Conservation (phyloP, 1,140 invertebrate species). For the Campoletis sonorensis region DNA sequence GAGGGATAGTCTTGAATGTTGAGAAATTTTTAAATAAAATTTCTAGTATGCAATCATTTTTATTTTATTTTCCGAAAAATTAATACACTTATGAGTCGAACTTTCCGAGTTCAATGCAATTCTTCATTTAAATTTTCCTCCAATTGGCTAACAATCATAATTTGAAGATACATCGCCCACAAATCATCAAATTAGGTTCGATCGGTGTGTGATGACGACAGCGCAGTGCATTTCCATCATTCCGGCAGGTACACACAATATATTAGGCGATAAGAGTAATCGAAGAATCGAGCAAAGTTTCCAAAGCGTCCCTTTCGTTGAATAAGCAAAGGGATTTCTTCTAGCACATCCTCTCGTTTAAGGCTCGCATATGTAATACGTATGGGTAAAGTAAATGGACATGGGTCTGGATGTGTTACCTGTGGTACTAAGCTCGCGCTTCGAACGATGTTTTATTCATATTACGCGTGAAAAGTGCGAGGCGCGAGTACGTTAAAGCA, state of each 20-base stretch:
- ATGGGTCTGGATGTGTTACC: slow-evolving; percentile 21
- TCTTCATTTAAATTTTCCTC: too few species aligned
- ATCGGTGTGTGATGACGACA: too few species aligned
- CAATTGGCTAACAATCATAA: too few species aligned
- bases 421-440: slow-evolving; percentile 34
- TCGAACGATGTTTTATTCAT: slow-evolving; percentile 72
- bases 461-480: slow-evolving; percentile 64
- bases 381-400: background rate
- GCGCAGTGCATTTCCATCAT: background rate
- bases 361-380: background rate
- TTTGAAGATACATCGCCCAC: too few species aligned
- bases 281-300: slow-evolving; percentile 5
- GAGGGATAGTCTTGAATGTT: too few species aligned
- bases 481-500: slow-evolving; percentile 53
- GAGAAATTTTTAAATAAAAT: too few species aligned
- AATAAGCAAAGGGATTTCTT: slow-evolving; percentile 27
- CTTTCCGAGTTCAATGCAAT: too few species aligned
- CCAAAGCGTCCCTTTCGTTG: background rate
- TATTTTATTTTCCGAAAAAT: too few species aligned
- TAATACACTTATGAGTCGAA: too few species aligned
- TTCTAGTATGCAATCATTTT: too few species aligned
- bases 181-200: too few species aligned
- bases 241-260: too few species aligned
- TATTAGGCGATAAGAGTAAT: background rate
- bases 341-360: background rate